phyloP scores from a whole-genome alignment of 2,113 vertebrate genomes.

The Peromyscus leucopus region DNA sequence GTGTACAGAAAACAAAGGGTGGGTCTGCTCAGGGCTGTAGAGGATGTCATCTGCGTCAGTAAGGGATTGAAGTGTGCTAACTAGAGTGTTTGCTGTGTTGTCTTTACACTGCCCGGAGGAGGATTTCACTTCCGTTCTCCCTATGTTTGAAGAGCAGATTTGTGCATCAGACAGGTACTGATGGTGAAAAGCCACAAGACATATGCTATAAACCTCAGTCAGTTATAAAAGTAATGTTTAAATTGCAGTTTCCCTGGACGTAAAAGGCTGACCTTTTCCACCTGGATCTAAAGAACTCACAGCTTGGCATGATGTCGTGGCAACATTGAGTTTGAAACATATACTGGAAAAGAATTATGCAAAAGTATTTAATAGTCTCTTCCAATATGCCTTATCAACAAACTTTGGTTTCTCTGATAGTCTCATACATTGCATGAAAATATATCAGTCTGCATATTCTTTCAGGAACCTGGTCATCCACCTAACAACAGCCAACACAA shows the following conservation, averaged over 20 bases:
- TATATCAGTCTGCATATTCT: not conserved
- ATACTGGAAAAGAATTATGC: not conserved
- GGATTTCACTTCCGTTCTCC: not conserved
- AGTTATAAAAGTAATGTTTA: not conserved
- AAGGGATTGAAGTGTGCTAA: slow-evolving; percentile 1
- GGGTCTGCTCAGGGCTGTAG: not conserved
- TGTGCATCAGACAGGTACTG: not conserved
- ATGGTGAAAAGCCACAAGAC: not conserved
- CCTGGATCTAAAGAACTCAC: not conserved
- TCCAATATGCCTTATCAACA: not conserved
- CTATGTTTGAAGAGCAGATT: not conserved
- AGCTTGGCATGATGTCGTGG: not conserved
- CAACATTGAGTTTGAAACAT: not conserved
- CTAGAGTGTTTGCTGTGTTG: not conserved
- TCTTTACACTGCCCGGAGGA: not conserved
- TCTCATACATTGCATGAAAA: not conserved
- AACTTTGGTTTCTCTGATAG: not conserved
- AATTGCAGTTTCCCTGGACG: not conserved
- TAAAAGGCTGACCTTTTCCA: not conserved
- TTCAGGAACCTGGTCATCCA: not conserved
- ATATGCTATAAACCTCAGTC: not conserved
- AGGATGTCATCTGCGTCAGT: not conserved
- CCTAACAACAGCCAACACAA: not conserved
- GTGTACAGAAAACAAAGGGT: not conserved
- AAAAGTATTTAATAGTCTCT: not conserved